Evolutionary conservation across 2,797 vertebrate species (phyloP), one percentile per base, ranked within the genome.

Genomic region (Sylvilagus floridanus): DNA sequence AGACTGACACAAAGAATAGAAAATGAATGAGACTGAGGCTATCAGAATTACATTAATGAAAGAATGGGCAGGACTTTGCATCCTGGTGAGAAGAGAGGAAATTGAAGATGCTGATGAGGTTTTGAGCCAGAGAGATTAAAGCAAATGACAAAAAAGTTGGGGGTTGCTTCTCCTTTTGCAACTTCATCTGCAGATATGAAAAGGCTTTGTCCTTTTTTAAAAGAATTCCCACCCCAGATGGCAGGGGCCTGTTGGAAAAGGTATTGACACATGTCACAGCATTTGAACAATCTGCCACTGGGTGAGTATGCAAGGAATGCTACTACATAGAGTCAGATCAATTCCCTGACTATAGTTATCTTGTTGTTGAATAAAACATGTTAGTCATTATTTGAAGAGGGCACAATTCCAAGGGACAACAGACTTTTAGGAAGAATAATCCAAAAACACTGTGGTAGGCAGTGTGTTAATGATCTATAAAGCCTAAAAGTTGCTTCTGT

Each of bases 131-230:
- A 9, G 24, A 94, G 50, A 52, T 91, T 66, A 86, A 50, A 8
- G 22, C 2, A 7, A 95, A 85, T 63, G 63, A 91, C 28, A 83
- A 32, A 91, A 28, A 94, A 85, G 42, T 71, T 0, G 4, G 50
- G 11, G 24, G 6, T 76, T 75, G 11, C 16, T 84, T 95, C 26
- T 93, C 26, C 2, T 62, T 91, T 91, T 90, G 60, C 6, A 88
- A 32, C 5, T 85, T 82, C 72, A 52, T 95, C 52, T 94, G 28
- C 66, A 76, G 89, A 65, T 82, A 50, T 77, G 52, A 77, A 93
- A 94, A 81, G n/a, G 6, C 10, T 96, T 97, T 94, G 68, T 93
- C 12, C 28, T 94, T 54, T 95, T 28, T 57, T 84, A 62, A 76
- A 82, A 88, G 50, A 76, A 94, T 79, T 88, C 57, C 42, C 65